A percentile compares a stretch with the other conserved stretches of the same genome.
These are phyloP conservation scores for Epinephelus malabaricus DNA, from an alignment of 2,797 vertebrate species.

Conservation along the genomic window DNA sequence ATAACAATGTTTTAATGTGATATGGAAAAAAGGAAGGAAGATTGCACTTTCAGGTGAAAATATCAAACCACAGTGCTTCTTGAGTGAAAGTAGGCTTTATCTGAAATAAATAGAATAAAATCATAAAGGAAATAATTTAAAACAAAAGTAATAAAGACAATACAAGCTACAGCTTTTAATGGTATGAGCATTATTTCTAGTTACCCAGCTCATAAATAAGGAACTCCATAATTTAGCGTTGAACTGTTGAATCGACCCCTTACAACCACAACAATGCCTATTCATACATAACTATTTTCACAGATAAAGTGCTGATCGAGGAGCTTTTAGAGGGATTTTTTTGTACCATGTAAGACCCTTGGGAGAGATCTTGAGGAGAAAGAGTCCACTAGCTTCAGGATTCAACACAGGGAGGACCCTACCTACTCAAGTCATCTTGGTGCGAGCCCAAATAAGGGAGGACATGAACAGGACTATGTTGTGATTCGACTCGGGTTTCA, in stretches of 20 bases:
- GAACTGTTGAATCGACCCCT: constrained; percentile 81
- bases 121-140: constrained; percentile 87
- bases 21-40: constrained; percentile 74
- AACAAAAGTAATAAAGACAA: constrained; percentile 90
- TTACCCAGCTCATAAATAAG: constrained; percentile 82
- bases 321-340: constrained; percentile 80
- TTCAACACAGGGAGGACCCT: constrained; percentile 68
- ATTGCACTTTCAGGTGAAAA: constrained; percentile 86
- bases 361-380: constrained; percentile 66
- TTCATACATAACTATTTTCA: constrained; percentile 82
- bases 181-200: constrained; percentile 81
- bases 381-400: constrained; percentile 75
- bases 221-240: constrained; percentile 78
- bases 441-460: constrained; percentile 48
- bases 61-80: constrained; percentile 86
- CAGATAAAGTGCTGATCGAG: constrained; percentile 89
- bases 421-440: constrained; percentile 50
- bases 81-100: constrained; percentile 78
- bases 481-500: constrained; percentile 72
- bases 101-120: constrained; percentile 85
- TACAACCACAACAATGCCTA: constrained; percentile 80
- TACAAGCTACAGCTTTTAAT: constrained; percentile 88
- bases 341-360: constrained; percentile 84
- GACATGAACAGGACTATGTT: constrained; percentile 65
- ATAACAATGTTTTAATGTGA: constrained; percentile 66